Percentiles rank a stretch among this genome's conserved stretches.
These are phyloP conservation scores for Tetranychus cinnabarinus DNA, from an alignment of 1,140 invertebrate species.

Conservation along the genomic window DNA sequence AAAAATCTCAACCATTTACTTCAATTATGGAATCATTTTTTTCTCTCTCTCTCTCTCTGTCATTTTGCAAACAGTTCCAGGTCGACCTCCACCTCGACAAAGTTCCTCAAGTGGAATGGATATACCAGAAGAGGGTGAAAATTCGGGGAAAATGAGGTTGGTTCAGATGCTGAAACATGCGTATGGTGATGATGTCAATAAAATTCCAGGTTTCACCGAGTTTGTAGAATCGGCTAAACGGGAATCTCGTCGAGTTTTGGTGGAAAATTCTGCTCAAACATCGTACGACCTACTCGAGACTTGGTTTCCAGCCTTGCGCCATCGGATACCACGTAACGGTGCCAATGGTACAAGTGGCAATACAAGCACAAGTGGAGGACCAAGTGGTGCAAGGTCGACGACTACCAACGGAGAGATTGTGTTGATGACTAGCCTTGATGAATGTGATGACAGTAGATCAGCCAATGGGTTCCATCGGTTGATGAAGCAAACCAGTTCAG, in stretches of 20 bases:
- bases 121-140: neutral
- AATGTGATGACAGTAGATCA: neutral
- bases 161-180: slow-evolving; percentile 10
- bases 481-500: neutral
- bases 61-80: neutral
- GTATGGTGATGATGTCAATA: slow-evolving; percentile 9
- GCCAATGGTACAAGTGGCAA: neutral
- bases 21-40: too few relatives aligned
- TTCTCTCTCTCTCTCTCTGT: neutral
- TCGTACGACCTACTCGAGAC: slow-evolving; percentile 11
- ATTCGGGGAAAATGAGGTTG: slow-evolving; percentile 4
- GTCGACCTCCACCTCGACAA: neutral
- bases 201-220: slow-evolving; percentile 7
- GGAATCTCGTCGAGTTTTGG: neutral
- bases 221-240: neutral
- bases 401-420: too few relatives aligned
- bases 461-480: neutral
- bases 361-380: neutral
- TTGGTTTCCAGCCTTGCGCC: slow-evolving; percentile 8
- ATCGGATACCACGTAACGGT: neutral
- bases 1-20: too few relatives aligned
- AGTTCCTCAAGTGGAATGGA: neutral
- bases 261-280: slow-evolving; percentile 12
- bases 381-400: too few relatives aligned
- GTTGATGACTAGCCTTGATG: neutral